Percentiles rank a stretch among this genome's conserved stretches.
Conservation (phyloP, 2,797 vertebrate species). For the Sebastes vulpes region DNA sequence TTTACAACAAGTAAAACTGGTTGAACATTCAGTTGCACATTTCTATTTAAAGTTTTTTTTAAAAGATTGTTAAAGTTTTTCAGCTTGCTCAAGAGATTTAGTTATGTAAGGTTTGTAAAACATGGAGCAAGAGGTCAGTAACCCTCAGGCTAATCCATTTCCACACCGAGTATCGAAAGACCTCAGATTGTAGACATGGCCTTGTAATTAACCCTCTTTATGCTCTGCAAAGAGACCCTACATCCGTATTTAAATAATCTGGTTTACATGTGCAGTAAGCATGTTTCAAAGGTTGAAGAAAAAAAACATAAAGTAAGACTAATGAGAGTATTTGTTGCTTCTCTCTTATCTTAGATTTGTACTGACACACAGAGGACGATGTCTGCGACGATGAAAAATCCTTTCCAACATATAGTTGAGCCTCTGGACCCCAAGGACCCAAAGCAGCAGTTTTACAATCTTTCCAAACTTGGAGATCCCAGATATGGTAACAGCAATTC, state of each 20-base stretch:
- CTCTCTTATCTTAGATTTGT: conserved; percentile 2
- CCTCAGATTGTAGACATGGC: not conserved
- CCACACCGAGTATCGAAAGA: not conserved
- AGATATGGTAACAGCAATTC: conserved; percentile 90
- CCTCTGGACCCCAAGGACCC: conserved; percentile 87
- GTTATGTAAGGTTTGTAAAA: conserved; percentile 44
- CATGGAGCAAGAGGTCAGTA: conserved; percentile 17
- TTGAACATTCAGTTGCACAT: not conserved
- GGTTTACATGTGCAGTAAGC: not conserved
- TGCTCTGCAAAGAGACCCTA: not conserved
- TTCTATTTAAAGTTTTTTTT: not conserved
- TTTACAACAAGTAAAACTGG: not conserved
- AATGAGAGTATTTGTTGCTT: not conserved
- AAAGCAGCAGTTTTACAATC: conserved; percentile 91
- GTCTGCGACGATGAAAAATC: conserved; percentile 86
- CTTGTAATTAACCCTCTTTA: not conserved
- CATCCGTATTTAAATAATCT: not conserved
- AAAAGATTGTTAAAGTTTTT: not conserved
- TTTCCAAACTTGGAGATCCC: conserved; percentile 89
- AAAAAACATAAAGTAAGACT: not conserved
- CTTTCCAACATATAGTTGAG: conserved; percentile 88
- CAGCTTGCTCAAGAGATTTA: not conserved
- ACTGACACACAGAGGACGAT: conserved; percentile 43
- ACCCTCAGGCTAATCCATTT: conserved; percentile 35
- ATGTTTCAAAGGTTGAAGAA: not conserved